Conservation (phyloP, 2,797 vertebrate genomes). For the Tachyglossus aculeatus region DNA sequence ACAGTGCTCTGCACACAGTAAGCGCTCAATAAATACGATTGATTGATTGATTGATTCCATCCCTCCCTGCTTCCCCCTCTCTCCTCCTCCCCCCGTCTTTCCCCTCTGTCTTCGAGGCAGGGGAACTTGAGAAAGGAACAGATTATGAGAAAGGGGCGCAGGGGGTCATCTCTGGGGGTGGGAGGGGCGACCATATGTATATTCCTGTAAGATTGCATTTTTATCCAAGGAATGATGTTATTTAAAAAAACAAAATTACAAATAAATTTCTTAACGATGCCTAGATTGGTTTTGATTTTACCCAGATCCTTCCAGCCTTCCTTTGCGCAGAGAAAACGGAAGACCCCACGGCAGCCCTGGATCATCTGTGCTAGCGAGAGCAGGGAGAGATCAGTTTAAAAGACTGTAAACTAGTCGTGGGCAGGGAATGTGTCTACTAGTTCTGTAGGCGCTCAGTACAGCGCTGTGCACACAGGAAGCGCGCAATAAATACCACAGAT, state of each 20-base stretch:
- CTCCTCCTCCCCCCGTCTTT: conserved; percentile 95
- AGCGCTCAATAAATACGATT: too few species aligned
- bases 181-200: conserved; percentile 92
- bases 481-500: too few species aligned
- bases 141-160: conserved; percentile 81
- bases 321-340: conserved; percentile 11
- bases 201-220: conserved; percentile 99
- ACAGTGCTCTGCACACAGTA: too few species aligned
- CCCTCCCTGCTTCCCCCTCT: too few species aligned
- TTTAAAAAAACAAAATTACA: conserved; percentile 92
- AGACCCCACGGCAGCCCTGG: too few species aligned
- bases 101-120: conserved; percentile 90
- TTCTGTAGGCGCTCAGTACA: too few species aligned
- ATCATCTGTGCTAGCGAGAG: too few species aligned
- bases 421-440: too few species aligned
- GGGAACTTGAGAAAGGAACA: conserved; percentile 88
- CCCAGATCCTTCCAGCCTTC: conserved; percentile 26
- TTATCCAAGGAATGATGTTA: conserved; percentile 99
- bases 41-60: too few species aligned
- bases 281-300: conserved; percentile 55
- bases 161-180: conserved; percentile 94
- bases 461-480: too few species aligned
- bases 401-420: too few species aligned
- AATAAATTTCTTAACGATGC: conserved; percentile 92
- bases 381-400: too few species aligned